Evolutionary conservation across 92 coral and sea anemone species (phyloP).

Genomic region (Epizoanthus scotinus): DNA sequence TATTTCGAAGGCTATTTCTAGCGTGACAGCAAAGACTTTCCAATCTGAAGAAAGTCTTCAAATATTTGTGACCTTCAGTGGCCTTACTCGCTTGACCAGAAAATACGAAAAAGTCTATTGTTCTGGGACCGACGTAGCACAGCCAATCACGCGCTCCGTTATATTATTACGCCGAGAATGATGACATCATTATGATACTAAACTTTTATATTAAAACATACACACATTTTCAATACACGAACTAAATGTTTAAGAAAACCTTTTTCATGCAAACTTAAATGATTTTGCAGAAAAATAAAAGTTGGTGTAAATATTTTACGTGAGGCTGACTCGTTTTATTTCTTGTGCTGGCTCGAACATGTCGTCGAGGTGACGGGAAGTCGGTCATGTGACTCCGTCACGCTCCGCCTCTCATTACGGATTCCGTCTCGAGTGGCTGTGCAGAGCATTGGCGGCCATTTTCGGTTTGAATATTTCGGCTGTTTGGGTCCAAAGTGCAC

Average conservation of each 20-base stretch:
- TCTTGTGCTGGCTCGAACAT: too few relatives aligned
- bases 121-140: slow-evolving; percentile 9
- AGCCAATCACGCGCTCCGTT: background rate
- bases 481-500: slow-evolving; percentile 89
- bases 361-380: background rate
- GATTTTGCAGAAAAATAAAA: background rate
- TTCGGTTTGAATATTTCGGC: slow-evolving; percentile 41
- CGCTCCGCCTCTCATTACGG: slow-evolving; percentile 33
- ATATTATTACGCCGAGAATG: too few relatives aligned
- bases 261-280: background rate
- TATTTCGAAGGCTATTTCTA: too few relatives aligned
- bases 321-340: too few relatives aligned
- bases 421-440: slow-evolving; percentile 35
- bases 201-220: background rate
- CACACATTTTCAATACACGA: background rate
- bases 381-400: slow-evolving; percentile 46
- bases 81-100: background rate
- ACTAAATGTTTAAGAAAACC: background rate
- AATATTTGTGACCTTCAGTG: slow-evolving; percentile 19
- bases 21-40: too few relatives aligned
- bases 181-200: background rate
- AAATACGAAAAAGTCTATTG: slow-evolving; percentile 17
- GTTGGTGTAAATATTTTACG: too few relatives aligned
- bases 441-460: slow-evolving; percentile 36
- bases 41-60: too few relatives aligned